Evolutionary conservation across 2,113 vertebrate species (phyloP).

Genomic region (Mormoops blainvillei): DNA sequence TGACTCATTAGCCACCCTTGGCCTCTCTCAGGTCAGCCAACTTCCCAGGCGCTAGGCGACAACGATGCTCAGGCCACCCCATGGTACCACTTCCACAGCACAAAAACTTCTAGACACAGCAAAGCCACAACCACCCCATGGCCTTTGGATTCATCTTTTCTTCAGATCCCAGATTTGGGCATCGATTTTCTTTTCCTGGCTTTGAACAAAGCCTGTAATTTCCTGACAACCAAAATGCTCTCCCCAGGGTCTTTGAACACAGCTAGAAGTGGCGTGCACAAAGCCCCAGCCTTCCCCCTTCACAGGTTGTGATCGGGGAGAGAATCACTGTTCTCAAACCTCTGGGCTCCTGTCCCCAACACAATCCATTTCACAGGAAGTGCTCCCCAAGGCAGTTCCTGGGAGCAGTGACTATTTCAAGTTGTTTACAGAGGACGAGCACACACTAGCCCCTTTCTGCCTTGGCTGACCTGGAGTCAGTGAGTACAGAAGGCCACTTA

Average conservation of each 20-base stretch:
- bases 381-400: not conserved
- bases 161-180: not conserved
- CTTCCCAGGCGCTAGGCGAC: constrained; percentile 44
- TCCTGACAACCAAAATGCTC: not conserved
- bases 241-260: not conserved
- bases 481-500: not conserved
- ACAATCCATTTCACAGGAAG: not conserved
- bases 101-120: constrained; percentile 26
- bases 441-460: not conserved
- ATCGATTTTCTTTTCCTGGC: constrained; percentile 32
- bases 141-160: not conserved
- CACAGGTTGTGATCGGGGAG: fast-evolving
- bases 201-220: constrained; percentile 59
- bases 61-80: constrained; percentile 20
- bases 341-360: not conserved
- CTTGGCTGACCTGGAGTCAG: not conserved
- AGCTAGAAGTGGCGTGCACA: not conserved
- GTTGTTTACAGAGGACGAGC: not conserved
- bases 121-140: not conserved
- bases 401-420: not conserved
- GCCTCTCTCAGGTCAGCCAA: constrained; percentile 72
- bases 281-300: too few species aligned
- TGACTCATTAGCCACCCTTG: constrained; percentile 78
- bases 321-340: not conserved
- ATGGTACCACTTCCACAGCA: constrained; percentile 12